Conservation (phyloP, 2,888 invertebrate species). For the Abrostola triplasia region DNA sequence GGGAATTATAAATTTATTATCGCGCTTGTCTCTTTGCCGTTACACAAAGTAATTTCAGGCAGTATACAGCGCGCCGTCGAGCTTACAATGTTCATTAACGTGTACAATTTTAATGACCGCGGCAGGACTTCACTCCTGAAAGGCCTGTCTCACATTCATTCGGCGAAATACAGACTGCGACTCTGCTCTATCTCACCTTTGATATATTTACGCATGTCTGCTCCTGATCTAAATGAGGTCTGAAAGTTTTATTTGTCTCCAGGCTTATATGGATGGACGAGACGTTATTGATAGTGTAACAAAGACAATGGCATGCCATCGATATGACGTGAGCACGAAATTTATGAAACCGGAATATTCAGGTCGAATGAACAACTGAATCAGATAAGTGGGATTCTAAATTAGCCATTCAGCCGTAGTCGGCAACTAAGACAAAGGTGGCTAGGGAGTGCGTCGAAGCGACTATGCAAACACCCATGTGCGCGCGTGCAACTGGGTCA, state of each 20-base stretch:
- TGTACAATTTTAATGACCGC: constrained; percentile 62
- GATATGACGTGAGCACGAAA: constrained; percentile 72
- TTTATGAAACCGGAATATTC: constrained; percentile 81
- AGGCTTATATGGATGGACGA: constrained; percentile 53
- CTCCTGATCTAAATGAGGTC: constrained; percentile 56
- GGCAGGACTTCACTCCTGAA: constrained; percentile 58
- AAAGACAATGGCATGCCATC: constrained; percentile 77
- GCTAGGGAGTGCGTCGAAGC: constrained; percentile 75
- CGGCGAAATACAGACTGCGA: constrained; percentile 62
- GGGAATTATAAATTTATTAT: constrained; percentile 77
- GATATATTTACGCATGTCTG: constrained; percentile 59
- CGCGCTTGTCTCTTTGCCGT: constrained; percentile 56
- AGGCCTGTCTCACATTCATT: constrained; percentile 66
- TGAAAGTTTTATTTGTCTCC: constrained; percentile 59
- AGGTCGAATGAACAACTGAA: constrained; percentile 83
- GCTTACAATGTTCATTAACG: constrained; percentile 68
- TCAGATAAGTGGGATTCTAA: constrained; percentile 83
- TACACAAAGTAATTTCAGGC: constrained; percentile 60
- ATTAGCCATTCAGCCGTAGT: constrained; percentile 80
- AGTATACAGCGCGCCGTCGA: constrained; percentile 55
- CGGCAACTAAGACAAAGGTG: constrained; percentile 80
- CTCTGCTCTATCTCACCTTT: constrained; percentile 66
- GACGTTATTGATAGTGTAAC: constrained; percentile 60
- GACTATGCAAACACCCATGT: constrained; percentile 78
- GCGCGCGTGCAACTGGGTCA: constrained; percentile 75